phyloP scores from a whole-genome alignment of 2,797 vertebrate genomes.

The Mycteria americana region DNA sequence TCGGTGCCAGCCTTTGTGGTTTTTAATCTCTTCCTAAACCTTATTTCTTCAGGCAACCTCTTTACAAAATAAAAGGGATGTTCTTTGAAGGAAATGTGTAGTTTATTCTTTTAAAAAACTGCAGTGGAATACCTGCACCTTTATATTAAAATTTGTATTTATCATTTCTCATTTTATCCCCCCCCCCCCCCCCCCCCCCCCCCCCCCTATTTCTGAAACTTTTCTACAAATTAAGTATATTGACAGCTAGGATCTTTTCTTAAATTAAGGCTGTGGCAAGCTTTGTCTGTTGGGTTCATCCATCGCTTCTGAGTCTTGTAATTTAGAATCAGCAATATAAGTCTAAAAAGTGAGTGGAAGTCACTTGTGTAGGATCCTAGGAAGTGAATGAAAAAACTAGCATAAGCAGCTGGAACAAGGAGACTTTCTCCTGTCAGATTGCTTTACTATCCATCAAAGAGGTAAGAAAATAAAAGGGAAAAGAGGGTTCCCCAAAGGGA shows the following conservation, averaged over 20 bases:
- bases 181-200: rapidly evolving
- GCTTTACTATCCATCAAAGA: not conserved
- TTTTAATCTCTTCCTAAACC: not conserved
- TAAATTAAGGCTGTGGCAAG: not conserved
- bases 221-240: not conserved
- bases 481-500: not conserved
- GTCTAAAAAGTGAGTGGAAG: not conserved
- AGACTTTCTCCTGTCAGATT: not conserved
- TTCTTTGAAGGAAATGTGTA: not conserved
- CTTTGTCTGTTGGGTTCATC: not conserved
- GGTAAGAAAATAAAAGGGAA: not conserved
- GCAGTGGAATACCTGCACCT: not conserved
- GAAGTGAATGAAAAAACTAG: not conserved
- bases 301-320: not conserved
- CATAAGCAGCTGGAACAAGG: not conserved
- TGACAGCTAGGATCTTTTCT: not conserved
- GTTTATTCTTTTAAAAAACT: not conserved
- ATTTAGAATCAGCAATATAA: not conserved
- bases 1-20: not conserved
- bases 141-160: not conserved
- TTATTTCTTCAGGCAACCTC: not conserved
- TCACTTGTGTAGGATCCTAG: not conserved
- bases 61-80: not conserved
- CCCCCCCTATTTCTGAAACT: not conserved
- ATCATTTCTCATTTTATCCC: not conserved